Evolutionary conservation across 2,888 invertebrate species (phyloP), one percentile per base, ranked within the genome.

Genomic region (Drosophila neotestacea): DNA sequence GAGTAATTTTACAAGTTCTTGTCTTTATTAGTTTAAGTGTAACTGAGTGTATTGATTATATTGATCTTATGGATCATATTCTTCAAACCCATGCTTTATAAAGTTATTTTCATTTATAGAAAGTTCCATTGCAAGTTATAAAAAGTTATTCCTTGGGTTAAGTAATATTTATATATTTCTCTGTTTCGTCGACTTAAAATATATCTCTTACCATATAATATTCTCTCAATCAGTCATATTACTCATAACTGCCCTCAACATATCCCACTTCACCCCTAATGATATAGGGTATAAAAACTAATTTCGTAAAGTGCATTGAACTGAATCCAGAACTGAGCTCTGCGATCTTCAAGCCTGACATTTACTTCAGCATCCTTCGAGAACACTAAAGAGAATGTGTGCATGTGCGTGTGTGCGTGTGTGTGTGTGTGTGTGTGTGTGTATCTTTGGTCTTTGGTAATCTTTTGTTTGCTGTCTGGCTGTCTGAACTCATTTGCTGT

Each of bases 401-500:
- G 28, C 42, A 30, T 47, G 30, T 9, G 22, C 34, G 34, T 56
- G 44, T 38, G 32, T 64, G 16, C 9, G 1, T 11, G 44, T 44
- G 27, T 42, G 34, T 36, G 41, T 27, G 30, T 44, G 54, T 55
- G 51, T 69, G 41, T 69, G 22, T 51, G 38, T 32, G 7, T 6
- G 32, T 32, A 9, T 32, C 50, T 30, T 59, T 39, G 67, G 59
- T 66, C 63, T 71, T 65, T 70, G 74, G 65, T 68, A 77, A 80
- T 76, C 80, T 70, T 79, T 79, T 79, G 78, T 79, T 65, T 67
- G 71, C 78, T 65, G 71, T 55, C 67, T 75, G 64, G 64, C 77
- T 79, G 81, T 73, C 78, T 81, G 79, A 78, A 84, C 82, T 83
- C 81, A 85, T 86, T 88, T 81, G 76, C 71, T 87, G 78, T 89